phyloP scores from a whole-genome alignment of 2,797 vertebrate genomes.

The Pseudochirops cupreus region DNA sequence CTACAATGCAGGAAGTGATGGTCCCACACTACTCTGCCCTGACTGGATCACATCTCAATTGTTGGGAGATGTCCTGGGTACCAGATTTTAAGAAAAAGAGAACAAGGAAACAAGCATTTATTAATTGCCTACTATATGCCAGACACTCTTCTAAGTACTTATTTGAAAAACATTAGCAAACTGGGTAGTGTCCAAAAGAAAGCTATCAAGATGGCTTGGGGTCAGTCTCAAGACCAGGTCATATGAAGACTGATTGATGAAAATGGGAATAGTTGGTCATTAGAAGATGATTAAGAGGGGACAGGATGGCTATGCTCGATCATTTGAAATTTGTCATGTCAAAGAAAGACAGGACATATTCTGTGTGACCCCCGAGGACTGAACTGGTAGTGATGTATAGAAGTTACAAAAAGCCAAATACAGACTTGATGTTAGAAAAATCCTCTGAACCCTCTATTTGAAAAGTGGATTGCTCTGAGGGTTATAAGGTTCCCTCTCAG shows the following conservation, averaged over 20 bases:
- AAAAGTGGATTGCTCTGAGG: background rate
- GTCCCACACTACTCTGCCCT: background rate
- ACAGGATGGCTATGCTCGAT: background rate
- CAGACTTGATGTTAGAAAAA: background rate
- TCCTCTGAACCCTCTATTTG: background rate
- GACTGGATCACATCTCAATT: background rate
- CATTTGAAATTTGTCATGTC: background rate
- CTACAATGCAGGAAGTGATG: background rate
- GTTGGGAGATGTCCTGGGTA: background rate
- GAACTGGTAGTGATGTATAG: background rate
- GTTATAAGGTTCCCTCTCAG: background rate
- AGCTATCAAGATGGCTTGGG: background rate
- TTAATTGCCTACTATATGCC: background rate
- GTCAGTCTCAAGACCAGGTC: background rate
- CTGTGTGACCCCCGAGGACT: background rate
- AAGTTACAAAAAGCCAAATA: background rate
- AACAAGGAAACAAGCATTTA: background rate
- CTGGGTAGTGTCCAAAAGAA: background rate
- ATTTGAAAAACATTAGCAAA: background rate
- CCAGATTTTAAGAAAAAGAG: background rate
- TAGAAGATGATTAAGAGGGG: background rate
- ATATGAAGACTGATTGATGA: background rate
- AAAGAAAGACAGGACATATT: background rate
- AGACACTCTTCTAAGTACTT: background rate
- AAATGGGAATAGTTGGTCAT: background rate